Conservation (phyloP, 2,113 vertebrate species). For the Climacteris rufus region DNA sequence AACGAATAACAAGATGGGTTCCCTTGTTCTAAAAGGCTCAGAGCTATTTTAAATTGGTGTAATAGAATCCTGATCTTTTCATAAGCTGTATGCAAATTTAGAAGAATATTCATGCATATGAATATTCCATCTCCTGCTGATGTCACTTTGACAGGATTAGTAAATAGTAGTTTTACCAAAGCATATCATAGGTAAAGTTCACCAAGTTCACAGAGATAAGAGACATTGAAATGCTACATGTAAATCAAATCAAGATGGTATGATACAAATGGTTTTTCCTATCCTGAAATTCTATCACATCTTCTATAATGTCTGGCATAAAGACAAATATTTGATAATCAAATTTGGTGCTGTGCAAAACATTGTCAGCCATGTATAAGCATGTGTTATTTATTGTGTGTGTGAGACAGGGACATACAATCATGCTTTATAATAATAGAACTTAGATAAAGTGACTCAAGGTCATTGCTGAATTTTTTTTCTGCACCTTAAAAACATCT, state of each 20-base stretch:
- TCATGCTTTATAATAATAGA: not conserved
- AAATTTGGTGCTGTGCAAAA: not conserved
- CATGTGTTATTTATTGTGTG: not conserved
- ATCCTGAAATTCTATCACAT: not conserved
- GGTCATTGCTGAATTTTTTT: not conserved
- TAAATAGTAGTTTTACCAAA: not conserved
- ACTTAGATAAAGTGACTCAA: not conserved
- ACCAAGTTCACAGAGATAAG: not conserved
- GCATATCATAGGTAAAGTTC: not conserved
- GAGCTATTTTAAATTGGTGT: not conserved
- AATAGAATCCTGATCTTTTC: not conserved
- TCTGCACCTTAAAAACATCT: not conserved
- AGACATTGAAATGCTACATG: not conserved
- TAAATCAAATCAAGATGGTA: not conserved
- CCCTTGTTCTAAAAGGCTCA: not conserved
- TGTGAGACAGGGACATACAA: not conserved
- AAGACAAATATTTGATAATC: not conserved
- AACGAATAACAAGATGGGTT: not conserved
- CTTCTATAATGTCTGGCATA: not conserved
- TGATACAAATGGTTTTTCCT: not conserved
- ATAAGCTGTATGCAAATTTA: not conserved
- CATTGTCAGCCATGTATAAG: not conserved
- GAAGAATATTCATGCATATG: not conserved
- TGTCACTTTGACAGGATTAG: not conserved
- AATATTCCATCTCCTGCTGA: not conserved